Evolutionary conservation across 2,888 invertebrate genomes (phyloP).

Genomic region (Serrognathus titanus): DNA sequence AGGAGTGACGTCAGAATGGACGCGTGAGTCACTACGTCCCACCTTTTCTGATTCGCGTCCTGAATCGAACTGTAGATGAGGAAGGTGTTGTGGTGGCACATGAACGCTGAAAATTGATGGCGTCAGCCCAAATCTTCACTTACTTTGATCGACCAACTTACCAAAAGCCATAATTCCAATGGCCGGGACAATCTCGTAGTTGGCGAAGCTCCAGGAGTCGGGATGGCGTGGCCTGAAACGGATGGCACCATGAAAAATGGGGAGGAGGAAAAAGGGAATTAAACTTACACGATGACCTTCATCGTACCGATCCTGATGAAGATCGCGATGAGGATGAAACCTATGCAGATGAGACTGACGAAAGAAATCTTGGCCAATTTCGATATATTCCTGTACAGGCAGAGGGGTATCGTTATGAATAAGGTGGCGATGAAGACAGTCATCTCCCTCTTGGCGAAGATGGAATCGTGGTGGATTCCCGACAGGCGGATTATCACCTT

Average conservation of each 20-base stretch:
- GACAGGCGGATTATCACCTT: constrained; percentile 74
- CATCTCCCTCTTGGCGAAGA: constrained; percentile 62
- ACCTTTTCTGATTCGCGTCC: constrained; percentile 68
- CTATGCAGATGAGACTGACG: constrained; percentile 66
- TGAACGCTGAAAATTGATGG: constrained; percentile 62
- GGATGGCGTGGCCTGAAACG: constrained; percentile 58
- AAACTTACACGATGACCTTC: constrained; percentile 62
- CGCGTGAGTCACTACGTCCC: constrained; percentile 78
- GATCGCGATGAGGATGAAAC: constrained; percentile 67
- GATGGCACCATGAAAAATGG: not conserved
- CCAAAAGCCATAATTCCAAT: constrained; percentile 84
- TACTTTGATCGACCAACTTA: constrained; percentile 46
- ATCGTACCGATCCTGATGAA: constrained; percentile 59
- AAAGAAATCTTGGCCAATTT: constrained; percentile 67
- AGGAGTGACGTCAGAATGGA: constrained; percentile 71
- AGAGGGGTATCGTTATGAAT: constrained; percentile 72
- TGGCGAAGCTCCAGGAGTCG: constrained; percentile 70
- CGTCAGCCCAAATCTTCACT: too few relatives aligned
- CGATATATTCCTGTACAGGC: constrained; percentile 73
- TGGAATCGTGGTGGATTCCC: constrained; percentile 52
- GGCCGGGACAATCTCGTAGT: constrained; percentile 70
- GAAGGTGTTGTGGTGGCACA: constrained; percentile 88
- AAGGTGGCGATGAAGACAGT: constrained; percentile 71
- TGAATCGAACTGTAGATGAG: constrained; percentile 77
- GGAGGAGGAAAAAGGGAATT: too few relatives aligned